Conservation (phyloP, 1,140 invertebrate species). For the Bicyclus anynana region DNA sequence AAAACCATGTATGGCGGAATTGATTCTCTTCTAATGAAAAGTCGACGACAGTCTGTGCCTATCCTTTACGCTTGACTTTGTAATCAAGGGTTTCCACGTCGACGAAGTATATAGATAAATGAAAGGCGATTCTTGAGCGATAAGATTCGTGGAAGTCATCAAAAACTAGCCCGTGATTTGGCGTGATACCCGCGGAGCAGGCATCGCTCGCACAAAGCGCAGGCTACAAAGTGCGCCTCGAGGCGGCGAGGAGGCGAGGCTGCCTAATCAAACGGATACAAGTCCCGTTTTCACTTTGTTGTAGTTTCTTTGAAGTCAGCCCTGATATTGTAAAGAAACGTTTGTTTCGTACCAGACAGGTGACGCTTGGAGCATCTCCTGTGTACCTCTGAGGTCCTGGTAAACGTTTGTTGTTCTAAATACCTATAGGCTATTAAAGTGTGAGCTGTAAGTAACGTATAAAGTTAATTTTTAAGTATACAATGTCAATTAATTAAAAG, state of each 20-base stretch:
- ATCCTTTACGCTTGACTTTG: too few relatives aligned
- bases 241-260: neutral
- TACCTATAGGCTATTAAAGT: too few relatives aligned
- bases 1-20: too few relatives aligned
- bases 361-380: neutral
- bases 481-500: too few relatives aligned
- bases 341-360: conserved; percentile 6
- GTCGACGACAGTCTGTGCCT: too few relatives aligned
- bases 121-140: too few relatives aligned
- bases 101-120: too few relatives aligned
- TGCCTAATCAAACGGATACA: conserved; percentile 9
- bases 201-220: conserved; percentile 8
- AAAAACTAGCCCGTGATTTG: neutral
- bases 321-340: conserved; percentile 11
- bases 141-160: neutral
- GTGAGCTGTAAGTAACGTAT: too few relatives aligned
- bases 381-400: neutral
- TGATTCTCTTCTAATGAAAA: too few relatives aligned
- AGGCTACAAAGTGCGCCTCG: conserved; percentile 3
- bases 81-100: too few relatives aligned
- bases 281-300: conserved; percentile 11
- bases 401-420: neutral
- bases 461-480: too few relatives aligned
- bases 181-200: neutral
- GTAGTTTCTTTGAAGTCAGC: conserved; percentile 11